Conservation (phyloP, 2,888 invertebrate species). For the Dione vanillae region DNA sequence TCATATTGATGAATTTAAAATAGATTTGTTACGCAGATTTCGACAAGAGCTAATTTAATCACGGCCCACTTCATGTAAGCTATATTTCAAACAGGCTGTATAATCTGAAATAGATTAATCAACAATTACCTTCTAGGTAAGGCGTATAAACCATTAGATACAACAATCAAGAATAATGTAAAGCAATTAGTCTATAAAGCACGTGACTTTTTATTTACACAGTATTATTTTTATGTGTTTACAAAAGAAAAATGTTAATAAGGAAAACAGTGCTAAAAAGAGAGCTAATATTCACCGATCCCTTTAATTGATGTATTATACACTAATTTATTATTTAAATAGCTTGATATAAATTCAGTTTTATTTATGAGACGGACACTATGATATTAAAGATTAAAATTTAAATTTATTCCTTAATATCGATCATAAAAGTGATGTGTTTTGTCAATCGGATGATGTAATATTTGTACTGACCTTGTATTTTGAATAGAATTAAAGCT, state of each 20-base stretch:
- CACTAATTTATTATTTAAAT: constrained; percentile 9
- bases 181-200: constrained; percentile 20
- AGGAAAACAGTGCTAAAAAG: not conserved
- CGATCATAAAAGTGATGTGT: constrained; percentile 32
- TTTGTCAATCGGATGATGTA: constrained; percentile 44
- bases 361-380: constrained; percentile 9
- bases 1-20: constrained; percentile 37
- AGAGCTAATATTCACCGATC: not conserved
- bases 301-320: not conserved
- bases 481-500: constrained; percentile 47
- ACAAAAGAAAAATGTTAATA: not conserved
- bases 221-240: no score
- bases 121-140: constrained; percentile 44
- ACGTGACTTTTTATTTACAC: not conserved
- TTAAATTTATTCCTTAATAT: constrained; percentile 34
- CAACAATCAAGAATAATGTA: constrained; percentile 31
- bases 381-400: constrained; percentile 21
- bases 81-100: constrained; percentile 44
- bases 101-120: constrained; percentile 48
- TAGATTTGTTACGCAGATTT: constrained; percentile 28
- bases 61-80: constrained; percentile 41
- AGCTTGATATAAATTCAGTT: not conserved
- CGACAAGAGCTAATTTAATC: constrained; percentile 41
- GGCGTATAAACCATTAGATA: constrained; percentile 38
- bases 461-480: constrained; percentile 49